Evolutionary conservation across 2,888 invertebrate genomes (phyloP), one percentile per base, ranked within the genome.

Genomic region (Spicauda simplicius): DNA sequence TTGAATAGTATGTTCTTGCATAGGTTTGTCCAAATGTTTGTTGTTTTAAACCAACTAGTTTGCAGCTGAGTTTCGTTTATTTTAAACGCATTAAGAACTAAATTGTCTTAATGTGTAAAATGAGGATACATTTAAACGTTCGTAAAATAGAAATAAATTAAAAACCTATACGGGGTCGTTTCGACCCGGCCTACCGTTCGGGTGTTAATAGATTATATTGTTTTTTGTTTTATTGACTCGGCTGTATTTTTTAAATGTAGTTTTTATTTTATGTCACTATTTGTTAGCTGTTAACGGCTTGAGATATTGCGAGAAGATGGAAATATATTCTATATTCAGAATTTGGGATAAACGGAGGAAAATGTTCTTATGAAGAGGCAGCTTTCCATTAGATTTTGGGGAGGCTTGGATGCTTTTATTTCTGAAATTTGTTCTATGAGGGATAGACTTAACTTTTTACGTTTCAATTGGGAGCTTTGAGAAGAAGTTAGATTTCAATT

Each of bases 161-260:
- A 78, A 83, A 88, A 87, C 84, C 88, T 85, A 86, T 87, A 84
- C 80, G 76, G 72, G 76, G 80, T 83, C 82, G 80, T 77, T 81
- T 72, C 71, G 81, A 75, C 77, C 80, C 70, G 79, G 86, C 89
- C 88, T 37, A 87, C 88, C 78, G 90, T 85, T 82, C 80, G 80
- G 82, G 89, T 90, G 91, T 90, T 91, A 90, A 91, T 90, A 88
- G 87, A 85, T 88, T 83, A 83, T 79, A 76, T 73, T 70, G 14
- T 18, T 55, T 67, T 61, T 68, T 64, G 60, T 68, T 73, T 74
- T 70, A 70, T 73, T 67, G 72, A 71, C 78, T 79, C 33, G 20
- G 74, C 54, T 62, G 68, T 69, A 64, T 73, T 73, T 72, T 77
- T 73, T 74, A 71, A 76, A 75, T 60, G 59, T 14, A 61, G 60